phyloP scores from a whole-genome alignment of 2,888 invertebrate genomes.

The Brachylomia viminalis region DNA sequence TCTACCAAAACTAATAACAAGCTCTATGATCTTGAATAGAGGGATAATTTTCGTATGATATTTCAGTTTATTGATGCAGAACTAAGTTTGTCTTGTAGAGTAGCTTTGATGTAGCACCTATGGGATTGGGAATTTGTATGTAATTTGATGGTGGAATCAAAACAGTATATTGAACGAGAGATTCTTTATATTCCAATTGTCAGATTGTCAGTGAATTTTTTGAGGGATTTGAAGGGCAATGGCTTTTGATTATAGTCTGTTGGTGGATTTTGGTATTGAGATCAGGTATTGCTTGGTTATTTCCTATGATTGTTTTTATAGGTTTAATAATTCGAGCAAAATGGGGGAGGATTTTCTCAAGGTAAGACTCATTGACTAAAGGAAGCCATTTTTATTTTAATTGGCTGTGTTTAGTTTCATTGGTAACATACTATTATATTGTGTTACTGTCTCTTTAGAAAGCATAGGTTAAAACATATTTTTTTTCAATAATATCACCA shows the following conservation, averaged over 20 bases:
- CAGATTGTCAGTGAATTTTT: slow-evolving; percentile 53
- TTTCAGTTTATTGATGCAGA: slow-evolving; percentile 38
- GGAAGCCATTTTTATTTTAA: neutral
- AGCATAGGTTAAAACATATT: too few relatives aligned
- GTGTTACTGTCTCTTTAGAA: neutral
- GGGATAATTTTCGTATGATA: slow-evolving; percentile 51
- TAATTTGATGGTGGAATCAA: slow-evolving; percentile 80
- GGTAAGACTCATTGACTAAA: neutral
- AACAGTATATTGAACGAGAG: slow-evolving; percentile 69
- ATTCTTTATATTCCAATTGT: slow-evolving; percentile 64
- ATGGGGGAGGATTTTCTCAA: neutral
- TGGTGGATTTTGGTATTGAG: slow-evolving; percentile 22
- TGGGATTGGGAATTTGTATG: slow-evolving; percentile 75
- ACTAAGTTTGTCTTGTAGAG: slow-evolving; percentile 61
- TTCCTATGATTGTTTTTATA: neutral
- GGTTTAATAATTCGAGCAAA: neutral
- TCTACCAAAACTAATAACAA: slow-evolving; percentile 22
- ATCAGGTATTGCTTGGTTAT: neutral
- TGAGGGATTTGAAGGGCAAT: slow-evolving; percentile 41
- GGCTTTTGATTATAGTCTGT: slow-evolving; percentile 18
- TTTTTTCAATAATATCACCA: neutral
- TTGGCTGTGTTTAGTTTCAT: neutral
- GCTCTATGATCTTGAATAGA: slow-evolving; percentile 30
- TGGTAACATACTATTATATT: neutral
- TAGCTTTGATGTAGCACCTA: slow-evolving; percentile 78